Conservation (phyloP, 2,888 invertebrate species). For the Salticus scenicus region DNA sequence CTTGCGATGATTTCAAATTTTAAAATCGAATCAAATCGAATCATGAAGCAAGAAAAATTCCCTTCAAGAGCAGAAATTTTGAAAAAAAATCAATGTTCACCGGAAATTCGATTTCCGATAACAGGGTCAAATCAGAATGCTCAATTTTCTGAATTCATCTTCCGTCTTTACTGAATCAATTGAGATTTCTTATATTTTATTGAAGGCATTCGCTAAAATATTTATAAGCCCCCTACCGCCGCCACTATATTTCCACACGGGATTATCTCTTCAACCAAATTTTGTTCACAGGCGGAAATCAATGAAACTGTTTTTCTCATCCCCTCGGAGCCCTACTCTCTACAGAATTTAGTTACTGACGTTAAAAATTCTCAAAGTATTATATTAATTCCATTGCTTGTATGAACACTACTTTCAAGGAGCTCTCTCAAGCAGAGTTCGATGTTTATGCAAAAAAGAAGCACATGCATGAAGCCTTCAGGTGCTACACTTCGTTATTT, state of each 20-base stretch:
- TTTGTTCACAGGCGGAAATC: slow-evolving; percentile 15
- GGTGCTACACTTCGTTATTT: neutral
- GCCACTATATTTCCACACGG: neutral
- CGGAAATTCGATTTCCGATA: slow-evolving; percentile 64
- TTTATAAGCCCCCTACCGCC: slow-evolving; percentile 43
- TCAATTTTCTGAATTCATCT: slow-evolving; percentile 39
- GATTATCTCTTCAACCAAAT: slow-evolving; percentile 15
- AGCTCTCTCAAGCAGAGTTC: neutral
- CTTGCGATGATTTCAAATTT: neutral
- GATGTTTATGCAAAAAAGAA: slow-evolving; percentile 2
- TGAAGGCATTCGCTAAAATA: slow-evolving; percentile 49
- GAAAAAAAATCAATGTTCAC: slow-evolving; percentile 8
- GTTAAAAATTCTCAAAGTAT: slow-evolving; percentile 1
- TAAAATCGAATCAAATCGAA: neutral
- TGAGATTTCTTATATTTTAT: slow-evolving; percentile 59
- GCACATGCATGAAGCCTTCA: neutral
- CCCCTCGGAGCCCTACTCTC: neutral
- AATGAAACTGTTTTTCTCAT: neutral
- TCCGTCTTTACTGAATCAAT: slow-evolving; percentile 43
- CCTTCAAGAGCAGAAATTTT: neutral
- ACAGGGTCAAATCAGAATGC: slow-evolving; percentile 62
- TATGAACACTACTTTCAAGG: neutral
- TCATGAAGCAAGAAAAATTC: neutral
- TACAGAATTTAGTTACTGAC: neutral
- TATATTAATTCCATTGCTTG: slow-evolving; percentile 9